Conservation (phyloP, 1,140 invertebrate species). For the Caenorhabditis elegans region WBcel235 BX284603.4:8946001-8946500, state of each 20-base stretch:
- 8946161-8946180: background rate
- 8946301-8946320: slow-evolving; percentile 14
- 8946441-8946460: no score
- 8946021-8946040: no score
- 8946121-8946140: no score
- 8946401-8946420: background rate
- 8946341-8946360: background rate
- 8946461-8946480: background rate
- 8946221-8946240: background rate
- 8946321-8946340: background rate
- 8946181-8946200: no score
- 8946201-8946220: background rate
- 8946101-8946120: no score
- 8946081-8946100: no score
- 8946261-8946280: background rate
- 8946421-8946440: background rate
- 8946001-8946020: no score
- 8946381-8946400: background rate
- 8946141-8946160: no score
- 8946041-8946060: no score
- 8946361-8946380: background rate
- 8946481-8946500: background rate
- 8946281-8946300: background rate
- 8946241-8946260: background rate
- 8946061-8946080: no score